A percentile compares a stretch with the other conserved stretches of the same genome.
Evolutionary conservation across 1,140 invertebrate genomes (phyloP).

Genomic region (Meteorus sp.): DNA sequence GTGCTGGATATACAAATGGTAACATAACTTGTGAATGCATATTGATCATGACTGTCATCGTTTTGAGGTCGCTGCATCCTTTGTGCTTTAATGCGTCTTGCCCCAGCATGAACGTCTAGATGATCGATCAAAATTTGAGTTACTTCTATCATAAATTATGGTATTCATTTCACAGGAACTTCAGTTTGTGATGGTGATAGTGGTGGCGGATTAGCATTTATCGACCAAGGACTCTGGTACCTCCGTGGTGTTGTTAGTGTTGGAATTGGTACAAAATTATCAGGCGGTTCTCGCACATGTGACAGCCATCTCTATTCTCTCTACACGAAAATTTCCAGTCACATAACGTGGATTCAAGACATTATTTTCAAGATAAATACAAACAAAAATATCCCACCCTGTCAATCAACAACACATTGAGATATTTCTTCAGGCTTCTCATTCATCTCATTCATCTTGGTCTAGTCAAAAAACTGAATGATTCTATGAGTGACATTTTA

Average conservation of each 20-base stretch:
- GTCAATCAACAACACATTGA: constrained; percentile 28
- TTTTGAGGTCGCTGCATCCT: too few relatives aligned
- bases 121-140: too few relatives aligned
- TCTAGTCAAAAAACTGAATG: too few relatives aligned
- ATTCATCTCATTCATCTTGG: too few relatives aligned
- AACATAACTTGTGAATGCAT: too few relatives aligned
- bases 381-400: constrained; percentile 29
- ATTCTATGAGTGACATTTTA: too few relatives aligned
- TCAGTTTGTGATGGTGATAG: constrained; percentile 55
- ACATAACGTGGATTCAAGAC: constrained; percentile 48
- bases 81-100: too few relatives aligned
- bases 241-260: constrained; percentile 52
- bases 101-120: too few relatives aligned
- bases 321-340: constrained; percentile 47
- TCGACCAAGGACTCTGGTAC: constrained; percentile 41
- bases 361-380: constrained; percentile 37
- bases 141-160: background rate
- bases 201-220: constrained; percentile 51
- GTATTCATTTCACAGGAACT: constrained; percentile 41
- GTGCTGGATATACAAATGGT: constrained; percentile 55
- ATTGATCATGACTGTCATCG: too few relatives aligned
- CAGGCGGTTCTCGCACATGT: constrained; percentile 36
- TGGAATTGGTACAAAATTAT: constrained; percentile 35
- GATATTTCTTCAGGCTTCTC: too few relatives aligned
- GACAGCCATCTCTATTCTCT: constrained; percentile 46